Conservation (phyloP, 1,140 invertebrate species). For the Gryllus bimaculatus region DNA sequence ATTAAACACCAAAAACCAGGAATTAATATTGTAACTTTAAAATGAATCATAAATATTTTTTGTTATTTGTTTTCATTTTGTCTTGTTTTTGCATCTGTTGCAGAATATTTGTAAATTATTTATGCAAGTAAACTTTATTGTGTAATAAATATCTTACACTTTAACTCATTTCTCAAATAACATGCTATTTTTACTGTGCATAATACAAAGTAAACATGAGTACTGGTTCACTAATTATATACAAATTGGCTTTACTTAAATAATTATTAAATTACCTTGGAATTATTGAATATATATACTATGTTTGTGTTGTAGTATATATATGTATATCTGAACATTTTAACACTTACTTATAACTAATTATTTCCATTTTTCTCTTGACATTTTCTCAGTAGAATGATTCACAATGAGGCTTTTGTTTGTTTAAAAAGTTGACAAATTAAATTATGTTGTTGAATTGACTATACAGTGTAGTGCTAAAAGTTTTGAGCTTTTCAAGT, state of each 20-base stretch:
- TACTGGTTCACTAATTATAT: background rate
- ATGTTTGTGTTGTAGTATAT: background rate
- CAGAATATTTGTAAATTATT: too few species aligned
- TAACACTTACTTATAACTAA: background rate
- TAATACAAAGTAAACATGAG: background rate
- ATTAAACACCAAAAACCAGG: too few species aligned
- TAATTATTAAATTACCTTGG: background rate
- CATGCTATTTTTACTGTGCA: background rate
- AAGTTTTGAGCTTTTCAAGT: background rate
- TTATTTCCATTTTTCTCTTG: slow-evolving; percentile 1
- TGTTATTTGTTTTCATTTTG: too few species aligned
- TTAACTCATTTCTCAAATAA: background rate
- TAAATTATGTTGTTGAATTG: slow-evolving; percentile 1
- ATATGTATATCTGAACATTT: background rate
- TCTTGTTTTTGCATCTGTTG: too few species aligned
- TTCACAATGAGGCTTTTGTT: slow-evolving; percentile 4
- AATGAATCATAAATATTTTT: too few species aligned
- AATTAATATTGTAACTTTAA: too few species aligned
- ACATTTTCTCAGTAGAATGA: background rate
- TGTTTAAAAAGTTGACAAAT: background rate
- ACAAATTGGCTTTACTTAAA: background rate
- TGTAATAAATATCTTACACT: too few species aligned
- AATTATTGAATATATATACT: background rate
- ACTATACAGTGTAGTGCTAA: background rate
- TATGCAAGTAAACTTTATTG: too few species aligned